Base-by-base conservation (phyloP, 2,888 invertebrate species). In the Dryocosmus kuriphilus region DNA sequence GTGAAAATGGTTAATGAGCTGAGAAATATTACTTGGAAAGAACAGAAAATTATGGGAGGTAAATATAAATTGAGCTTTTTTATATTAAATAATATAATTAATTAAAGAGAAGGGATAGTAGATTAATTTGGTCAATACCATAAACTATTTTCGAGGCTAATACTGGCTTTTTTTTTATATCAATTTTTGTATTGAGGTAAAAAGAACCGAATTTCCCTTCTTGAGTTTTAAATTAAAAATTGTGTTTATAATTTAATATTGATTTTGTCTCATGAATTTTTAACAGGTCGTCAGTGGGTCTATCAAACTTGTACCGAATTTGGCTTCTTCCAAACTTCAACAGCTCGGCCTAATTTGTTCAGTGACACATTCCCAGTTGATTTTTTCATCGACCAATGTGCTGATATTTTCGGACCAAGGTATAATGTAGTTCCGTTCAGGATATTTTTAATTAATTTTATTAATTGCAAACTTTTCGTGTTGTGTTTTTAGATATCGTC, bases 221-320 rank as follows among this genome's bases (percentile, higher is more conserved):
- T n/a, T n/a, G n/a, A n/a, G n/a, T n/a, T n/a, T n/a, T n/a, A n/a
- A n/a, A n/a, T n/a, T n/a, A n/a, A n/a, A n/a, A n/a, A n/a, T n/a
- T n/a, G n/a, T 35, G 9, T 35, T 9, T 8, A 35, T 35, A 2
- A 46, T 46, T 51, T 24, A 65, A 76, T 62, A 19, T 73, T 27
- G 41, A 51, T 61, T 32, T 79, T 80, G 9, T 76, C 76, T 57
- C 24, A 27, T 55, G 63, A 78, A 19, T 80, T 77, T 76, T 75
- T 32, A 46, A 27, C 65, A 95, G 95, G 93, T 83, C 95, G 98
- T 0, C 97, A 97, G 87, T 98, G 98, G 98, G 95, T 94, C 79
- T 98, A 98, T 90, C 98, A 98, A 92, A 98, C 98, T 0, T 99
- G 98, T 90, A 97, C 96, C 0, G 99, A 99, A 91, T 99, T 98